These are phyloP conservation scores for Petrocephalus microphthalmus DNA, from an alignment of 2,113 vertebrate genomes.

Conservation along the genomic window DNA sequence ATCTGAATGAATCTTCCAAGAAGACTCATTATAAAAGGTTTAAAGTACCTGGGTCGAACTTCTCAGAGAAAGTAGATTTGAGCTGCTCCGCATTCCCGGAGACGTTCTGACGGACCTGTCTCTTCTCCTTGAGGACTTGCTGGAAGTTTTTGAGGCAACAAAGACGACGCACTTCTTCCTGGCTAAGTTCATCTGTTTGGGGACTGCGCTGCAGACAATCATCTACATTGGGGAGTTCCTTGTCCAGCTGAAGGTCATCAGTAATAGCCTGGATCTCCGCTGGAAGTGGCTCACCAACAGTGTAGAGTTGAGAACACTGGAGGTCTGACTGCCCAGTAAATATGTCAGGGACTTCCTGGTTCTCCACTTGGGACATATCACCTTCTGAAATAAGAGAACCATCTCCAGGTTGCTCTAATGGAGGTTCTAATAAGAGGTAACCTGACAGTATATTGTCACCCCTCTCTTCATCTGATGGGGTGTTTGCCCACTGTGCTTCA, in stretches of 20 bases:
- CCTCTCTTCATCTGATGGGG: neutral
- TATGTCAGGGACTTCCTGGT: constrained; percentile 13
- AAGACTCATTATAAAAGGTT: neutral
- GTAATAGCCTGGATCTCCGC: constrained; percentile 31
- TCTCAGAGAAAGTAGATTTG: constrained; percentile 62
- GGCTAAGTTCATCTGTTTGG: constrained; percentile 32
- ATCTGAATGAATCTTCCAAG: neutral
- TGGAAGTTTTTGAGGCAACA: constrained; percentile 89
- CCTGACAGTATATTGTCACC: neutral
- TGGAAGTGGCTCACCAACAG: constrained; percentile 31
- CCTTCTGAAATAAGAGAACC: constrained; percentile 9
- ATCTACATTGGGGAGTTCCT: constrained; percentile 32
- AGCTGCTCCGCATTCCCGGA: constrained; percentile 72
- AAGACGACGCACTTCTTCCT: constrained; percentile 69
- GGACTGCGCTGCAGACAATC: neutral
- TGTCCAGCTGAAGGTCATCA: constrained; percentile 34
- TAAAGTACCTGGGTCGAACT: constrained; percentile 37
- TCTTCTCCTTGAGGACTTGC: constrained; percentile 81
- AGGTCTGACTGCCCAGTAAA: constrained; percentile 26
- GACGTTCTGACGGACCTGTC: constrained; percentile 75
- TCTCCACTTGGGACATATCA: constrained; percentile 3
- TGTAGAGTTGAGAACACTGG: constrained; percentile 35
- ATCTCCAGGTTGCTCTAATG: constrained; percentile 26
- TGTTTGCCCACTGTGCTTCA: neutral
- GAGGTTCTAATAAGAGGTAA: constrained; percentile 12